Percentiles rank a stretch among this genome's conserved stretches.
Conservation (phyloP, 2,797 vertebrate species). For the Onychomys torridus region DNA sequence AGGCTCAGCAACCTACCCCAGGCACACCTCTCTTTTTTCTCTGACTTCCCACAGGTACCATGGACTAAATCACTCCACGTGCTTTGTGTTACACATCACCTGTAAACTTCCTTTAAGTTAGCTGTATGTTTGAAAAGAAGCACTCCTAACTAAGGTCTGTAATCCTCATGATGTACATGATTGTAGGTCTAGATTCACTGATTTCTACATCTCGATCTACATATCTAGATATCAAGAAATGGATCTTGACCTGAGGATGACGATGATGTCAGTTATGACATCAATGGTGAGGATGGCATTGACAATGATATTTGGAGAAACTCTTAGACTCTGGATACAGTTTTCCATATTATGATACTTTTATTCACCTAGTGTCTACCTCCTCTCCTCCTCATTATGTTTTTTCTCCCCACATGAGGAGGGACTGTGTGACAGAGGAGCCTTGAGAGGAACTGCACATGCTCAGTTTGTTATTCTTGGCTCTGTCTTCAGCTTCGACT, state of each 20-base stretch:
- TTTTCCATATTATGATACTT: neutral
- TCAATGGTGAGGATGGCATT: neutral
- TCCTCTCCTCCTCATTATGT: neutral
- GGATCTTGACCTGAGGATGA: neutral
- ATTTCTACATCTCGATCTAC: neutral
- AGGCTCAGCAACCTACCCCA: neutral
- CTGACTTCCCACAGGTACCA: neutral
- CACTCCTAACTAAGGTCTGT: neutral
- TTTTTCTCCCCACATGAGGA: neutral
- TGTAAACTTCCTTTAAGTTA: neutral
- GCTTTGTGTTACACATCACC: neutral
- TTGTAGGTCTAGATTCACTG: neutral
- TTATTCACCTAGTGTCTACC: neutral
- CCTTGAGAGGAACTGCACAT: neutral
- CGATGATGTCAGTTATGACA: neutral
- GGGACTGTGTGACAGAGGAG: neutral
- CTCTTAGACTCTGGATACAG: neutral
- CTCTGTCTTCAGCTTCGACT: neutral
- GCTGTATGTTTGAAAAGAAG: neutral
- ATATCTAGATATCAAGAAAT: neutral
- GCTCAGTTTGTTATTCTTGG: neutral
- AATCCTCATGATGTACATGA: neutral
- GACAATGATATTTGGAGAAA: neutral
- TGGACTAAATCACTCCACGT: neutral
- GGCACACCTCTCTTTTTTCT: neutral